Evolutionary conservation across 2,888 invertebrate species (phyloP).

Genomic region (Stratiomys singularior): DNA sequence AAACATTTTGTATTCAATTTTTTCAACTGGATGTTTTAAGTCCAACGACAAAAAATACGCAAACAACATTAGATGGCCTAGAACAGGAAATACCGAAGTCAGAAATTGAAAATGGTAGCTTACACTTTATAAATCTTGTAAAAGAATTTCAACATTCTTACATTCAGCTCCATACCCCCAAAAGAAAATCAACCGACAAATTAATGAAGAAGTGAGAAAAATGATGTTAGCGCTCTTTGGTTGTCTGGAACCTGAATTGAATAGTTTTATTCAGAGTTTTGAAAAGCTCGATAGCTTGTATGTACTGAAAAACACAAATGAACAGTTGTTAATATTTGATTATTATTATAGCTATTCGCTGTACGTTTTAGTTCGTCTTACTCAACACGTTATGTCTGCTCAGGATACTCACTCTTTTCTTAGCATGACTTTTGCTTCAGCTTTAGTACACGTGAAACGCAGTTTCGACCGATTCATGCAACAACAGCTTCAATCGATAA

Average conservation of each 20-base stretch:
- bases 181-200: slow-evolving; percentile 75
- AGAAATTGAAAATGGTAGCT: slow-evolving; percentile 53
- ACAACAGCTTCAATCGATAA: slow-evolving; percentile 81
- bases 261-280: slow-evolving; percentile 84
- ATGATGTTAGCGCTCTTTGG: slow-evolving; percentile 93
- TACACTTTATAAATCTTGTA: background rate
- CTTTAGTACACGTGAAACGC: slow-evolving; percentile 86
- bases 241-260: slow-evolving; percentile 85
- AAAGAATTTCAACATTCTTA: background rate
- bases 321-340: background rate
- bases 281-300: slow-evolving; percentile 92
- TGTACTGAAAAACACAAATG: slow-evolving; percentile 62
- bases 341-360: slow-evolving; percentile 81
- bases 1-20: slow-evolving; percentile 93
- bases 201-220: slow-evolving; percentile 81
- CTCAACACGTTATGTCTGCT: slow-evolving; percentile 91
- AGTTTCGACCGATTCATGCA: slow-evolving; percentile 93
- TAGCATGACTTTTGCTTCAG: slow-evolving; percentile 86
- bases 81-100: slow-evolving; percentile 62
- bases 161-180: slow-evolving; percentile 58
- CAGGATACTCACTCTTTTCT: slow-evolving; percentile 88
- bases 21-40: slow-evolving; percentile 80
- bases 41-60: slow-evolving; percentile 69
- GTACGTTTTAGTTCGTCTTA: slow-evolving; percentile 90
- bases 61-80: slow-evolving; percentile 69